Evolutionary conservation across 2,797 vertebrate genomes (phyloP).

Genomic region (Tangara arthus): DNA sequence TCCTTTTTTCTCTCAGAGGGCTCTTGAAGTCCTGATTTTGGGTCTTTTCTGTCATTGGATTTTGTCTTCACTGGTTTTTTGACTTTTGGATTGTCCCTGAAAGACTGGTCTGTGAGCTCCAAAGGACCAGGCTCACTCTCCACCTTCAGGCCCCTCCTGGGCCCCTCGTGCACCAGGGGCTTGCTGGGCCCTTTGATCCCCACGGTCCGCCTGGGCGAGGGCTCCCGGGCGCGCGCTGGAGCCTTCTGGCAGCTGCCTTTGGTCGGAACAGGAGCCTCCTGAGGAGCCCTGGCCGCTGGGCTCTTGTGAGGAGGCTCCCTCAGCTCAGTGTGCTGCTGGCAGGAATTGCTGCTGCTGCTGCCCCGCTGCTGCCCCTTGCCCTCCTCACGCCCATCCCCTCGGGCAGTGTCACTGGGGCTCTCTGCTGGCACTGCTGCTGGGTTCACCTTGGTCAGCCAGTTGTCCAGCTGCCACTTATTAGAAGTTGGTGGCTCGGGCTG

Average conservation of each 20-base stretch:
- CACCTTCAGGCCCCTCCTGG: conserved; percentile 56
- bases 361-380: conserved; percentile 34
- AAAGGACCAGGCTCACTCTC: conserved; percentile 71
- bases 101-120: conserved; percentile 68
- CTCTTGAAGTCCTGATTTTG: conserved; percentile 44
- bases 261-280: conserved; percentile 28
- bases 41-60: conserved; percentile 50
- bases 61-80: conserved; percentile 82
- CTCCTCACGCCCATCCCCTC: conserved; percentile 33
- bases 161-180: not conserved
- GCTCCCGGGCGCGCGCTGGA: not conserved
- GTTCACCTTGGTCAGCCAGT: conserved; percentile 82
- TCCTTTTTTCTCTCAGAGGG: conserved; percentile 70
- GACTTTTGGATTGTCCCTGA: conserved; percentile 81
- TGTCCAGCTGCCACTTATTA: conserved; percentile 88
- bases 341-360: not conserved
- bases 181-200: conserved; percentile 72
- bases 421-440: conserved; percentile 77
- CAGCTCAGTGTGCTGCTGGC: conserved; percentile 45
- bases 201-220: conserved; percentile 59
- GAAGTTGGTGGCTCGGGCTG: conserved; percentile 79
- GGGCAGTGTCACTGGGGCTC: not conserved
- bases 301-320: conserved; percentile 53
- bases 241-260: conserved; percentile 68
- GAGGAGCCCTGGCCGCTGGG: conserved; percentile 25